These are phyloP conservation scores for Amphipoea oculea DNA, from an alignment of 2,888 invertebrate species.

Conservation along the genomic window DNA sequence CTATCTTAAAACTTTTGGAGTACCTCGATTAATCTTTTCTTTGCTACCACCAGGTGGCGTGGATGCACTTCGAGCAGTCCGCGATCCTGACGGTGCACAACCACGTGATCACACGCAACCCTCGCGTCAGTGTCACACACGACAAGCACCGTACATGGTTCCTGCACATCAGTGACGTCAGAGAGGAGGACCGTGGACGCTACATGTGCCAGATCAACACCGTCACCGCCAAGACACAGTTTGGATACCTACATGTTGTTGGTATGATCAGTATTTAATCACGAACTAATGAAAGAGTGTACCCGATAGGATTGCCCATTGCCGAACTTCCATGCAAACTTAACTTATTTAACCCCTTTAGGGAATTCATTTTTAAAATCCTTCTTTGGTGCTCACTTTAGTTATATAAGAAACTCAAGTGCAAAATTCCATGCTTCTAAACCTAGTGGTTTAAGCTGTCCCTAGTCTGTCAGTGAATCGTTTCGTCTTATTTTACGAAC, in stretches of 20 bases:
- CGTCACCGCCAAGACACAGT: constrained; percentile 97
- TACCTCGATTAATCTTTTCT: background rate
- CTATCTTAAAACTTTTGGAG: background rate
- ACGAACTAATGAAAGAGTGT: background rate
- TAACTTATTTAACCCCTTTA: background rate
- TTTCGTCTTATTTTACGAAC: background rate
- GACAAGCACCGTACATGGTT: constrained; percentile 98
- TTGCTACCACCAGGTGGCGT: constrained; percentile 94
- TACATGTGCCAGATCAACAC: constrained; percentile 99
- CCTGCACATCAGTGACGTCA: constrained; percentile 97
- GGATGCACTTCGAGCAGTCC: constrained; percentile 98
- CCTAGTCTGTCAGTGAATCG: background rate
- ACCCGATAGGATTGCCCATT: background rate
- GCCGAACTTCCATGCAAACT: background rate
- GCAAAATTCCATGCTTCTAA: background rate
- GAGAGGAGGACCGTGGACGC: constrained; percentile 97
- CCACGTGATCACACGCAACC: constrained; percentile 98
- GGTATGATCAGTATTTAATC: constrained; percentile 27
- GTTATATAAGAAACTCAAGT: background rate
- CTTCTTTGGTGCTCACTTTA: background rate
- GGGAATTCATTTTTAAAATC: background rate
- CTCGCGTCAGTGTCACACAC: constrained; percentile 97
- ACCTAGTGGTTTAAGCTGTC: background rate
- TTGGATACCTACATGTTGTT: constrained; percentile 96
- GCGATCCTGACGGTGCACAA: constrained; percentile 98